phyloP scores from a whole-genome alignment of 2,888 invertebrate genomes.

The Vesta saturnalis region DNA sequence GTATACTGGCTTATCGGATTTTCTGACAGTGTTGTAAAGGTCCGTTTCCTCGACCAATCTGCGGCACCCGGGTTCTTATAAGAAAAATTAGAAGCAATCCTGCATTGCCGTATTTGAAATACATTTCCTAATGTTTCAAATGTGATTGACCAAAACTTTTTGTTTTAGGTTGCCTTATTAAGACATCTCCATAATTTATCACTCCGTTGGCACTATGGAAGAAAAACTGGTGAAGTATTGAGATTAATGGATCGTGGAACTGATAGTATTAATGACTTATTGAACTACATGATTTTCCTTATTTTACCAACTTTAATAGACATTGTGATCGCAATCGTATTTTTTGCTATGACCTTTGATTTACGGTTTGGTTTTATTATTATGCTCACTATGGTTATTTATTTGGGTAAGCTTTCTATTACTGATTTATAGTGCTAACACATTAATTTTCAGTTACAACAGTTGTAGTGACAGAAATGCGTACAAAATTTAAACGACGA shows the following conservation, averaged over 20 bases:
- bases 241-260: constrained; percentile 98
- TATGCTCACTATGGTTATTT: constrained; percentile 90
- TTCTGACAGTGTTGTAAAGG: no score
- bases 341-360: constrained; percentile 88
- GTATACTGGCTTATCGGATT: no score
- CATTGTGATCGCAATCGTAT: constrained; percentile 90
- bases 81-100: no score
- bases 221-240: constrained; percentile 97
- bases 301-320: constrained; percentile 94
- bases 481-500: constrained; percentile 91
- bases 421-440: background rate
- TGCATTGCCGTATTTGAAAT: no score
- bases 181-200: constrained; percentile 90
- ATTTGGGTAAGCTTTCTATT: constrained; percentile 80
- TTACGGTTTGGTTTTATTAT: constrained; percentile 96
- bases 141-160: no score
- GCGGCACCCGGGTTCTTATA: no score
- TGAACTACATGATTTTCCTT: constrained; percentile 92
- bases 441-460: constrained; percentile 79
- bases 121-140: no score
- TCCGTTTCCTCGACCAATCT: no score
- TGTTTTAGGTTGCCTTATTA: constrained; percentile 80
- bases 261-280: constrained; percentile 92
- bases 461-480: constrained; percentile 93
- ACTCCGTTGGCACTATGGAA: constrained; percentile 91